Evolutionary conservation across 2,797 vertebrate species (phyloP), one percentile per base, ranked within the genome.

Genomic region (Adelosebastes latens): DNA sequence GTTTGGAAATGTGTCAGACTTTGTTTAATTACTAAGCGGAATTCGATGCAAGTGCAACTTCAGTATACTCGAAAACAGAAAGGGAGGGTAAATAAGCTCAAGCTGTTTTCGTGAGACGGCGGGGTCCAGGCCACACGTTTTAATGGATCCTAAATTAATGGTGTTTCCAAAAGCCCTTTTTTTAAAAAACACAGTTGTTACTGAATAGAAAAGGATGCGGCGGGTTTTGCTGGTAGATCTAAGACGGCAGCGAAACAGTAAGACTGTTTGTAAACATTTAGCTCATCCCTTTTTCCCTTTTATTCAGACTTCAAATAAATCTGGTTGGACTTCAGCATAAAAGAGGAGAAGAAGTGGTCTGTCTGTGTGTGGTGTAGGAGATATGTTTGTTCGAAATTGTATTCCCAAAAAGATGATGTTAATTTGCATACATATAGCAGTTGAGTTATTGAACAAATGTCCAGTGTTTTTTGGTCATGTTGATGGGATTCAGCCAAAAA

Each of bases 101-200:
- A 34, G 73, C 55, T 20, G 65, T 52, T 81, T 87, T 82, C 49
- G 82, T 55, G 80, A 86, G 66, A 53, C 16, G 34, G 55, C 32
- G 16, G 67, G 49, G 73, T 31, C 32, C 66, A 62, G 77, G 75
- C 39, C 55, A 76, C 72, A 24, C 36, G 65, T 76, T 86, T 90
- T 84, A 88, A 84, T 84, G 76, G 79, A 72, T 64, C 52, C 29
- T 61, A 79, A 83, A 88, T 84, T 83, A 89, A 88, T 31, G 12
- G n/a, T 32, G 58, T 64, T 59, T 67, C 8, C 55, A 34, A 76
- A 84, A 74, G 25, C 12, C 73, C 58, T 63, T 3, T 52, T 22
- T 77, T 78, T 59, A 79, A 84, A 79, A 84, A 84, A 77, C 27
- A 59, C 75, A 66, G 63, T 31, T 31, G 7, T 46, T 36, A 53